Percentiles rank a stretch among this genome's conserved stretches.
phyloP scores from a whole-genome alignment of 1,140 invertebrate genomes.

The Drosophila ercepeae region DNA sequence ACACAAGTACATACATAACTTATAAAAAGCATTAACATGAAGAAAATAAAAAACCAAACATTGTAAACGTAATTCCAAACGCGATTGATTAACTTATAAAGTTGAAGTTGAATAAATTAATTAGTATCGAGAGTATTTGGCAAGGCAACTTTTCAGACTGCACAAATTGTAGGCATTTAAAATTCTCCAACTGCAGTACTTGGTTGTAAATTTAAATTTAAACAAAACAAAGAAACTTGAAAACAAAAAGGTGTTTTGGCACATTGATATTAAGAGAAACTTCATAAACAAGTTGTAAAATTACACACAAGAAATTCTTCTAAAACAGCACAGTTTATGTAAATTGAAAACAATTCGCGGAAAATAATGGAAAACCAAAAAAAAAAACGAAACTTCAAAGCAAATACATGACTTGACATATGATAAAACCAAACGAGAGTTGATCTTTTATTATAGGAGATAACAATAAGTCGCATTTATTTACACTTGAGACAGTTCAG shows the following conservation, averaged over 20 bases:
- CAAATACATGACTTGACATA: constrained; percentile 73
- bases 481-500: constrained; percentile 61
- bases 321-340: constrained; percentile 67
- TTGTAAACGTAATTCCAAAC: constrained; percentile 22
- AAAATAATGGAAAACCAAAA: constrained; percentile 33
- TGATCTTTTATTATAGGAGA: constrained; percentile 28
- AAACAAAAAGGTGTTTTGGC: constrained; percentile 43
- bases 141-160: constrained; percentile 70
- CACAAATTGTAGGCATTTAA: constrained; percentile 75
- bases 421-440: constrained; percentile 44
- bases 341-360: constrained; percentile 49
- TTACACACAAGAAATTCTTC: constrained; percentile 52
- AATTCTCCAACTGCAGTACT: constrained; percentile 54
- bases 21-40: constrained; percentile 27
- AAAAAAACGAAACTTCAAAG: constrained; percentile 30
- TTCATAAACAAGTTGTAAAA: constrained; percentile 66
- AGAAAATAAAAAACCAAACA: no score
- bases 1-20: constrained; percentile 49
- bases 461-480: constrained; percentile 72
- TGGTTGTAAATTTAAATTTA: constrained; percentile 60
- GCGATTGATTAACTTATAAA: constrained; percentile 47
- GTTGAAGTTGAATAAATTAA: constrained; percentile 46
- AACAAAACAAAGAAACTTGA: constrained; percentile 10
- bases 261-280: constrained; percentile 41
- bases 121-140: constrained; percentile 54